Evolutionary conservation across 1,140 invertebrate species (phyloP), one percentile per base, ranked within the genome.

Genomic region (Cydia fagiglandana): DNA sequence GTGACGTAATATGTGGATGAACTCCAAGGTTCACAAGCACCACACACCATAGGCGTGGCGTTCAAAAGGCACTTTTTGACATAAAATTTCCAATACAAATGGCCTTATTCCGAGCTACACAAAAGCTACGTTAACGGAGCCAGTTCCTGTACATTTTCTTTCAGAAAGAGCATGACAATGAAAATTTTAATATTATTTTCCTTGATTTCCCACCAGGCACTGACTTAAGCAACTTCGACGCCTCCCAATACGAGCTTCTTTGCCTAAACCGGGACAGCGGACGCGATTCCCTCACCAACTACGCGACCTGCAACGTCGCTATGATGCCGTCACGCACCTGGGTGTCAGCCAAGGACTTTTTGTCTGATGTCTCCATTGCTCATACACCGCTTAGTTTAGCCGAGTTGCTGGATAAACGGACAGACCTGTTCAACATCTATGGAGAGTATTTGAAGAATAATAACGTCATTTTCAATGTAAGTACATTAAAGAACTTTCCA

Each of bases 371-470:
- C 0, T 92, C 92, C 0, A 91, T 92, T 66, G 90, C 90, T 0
- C 88, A 91, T 78, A 90, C 89, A 6, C 91, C 90, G n/a, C 75
- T 93, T 30, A 90, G 88, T 75, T 76, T 93, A 15, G 89, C 91
- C 1, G 73, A 91, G 66, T 75, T 92, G 17, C 64, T 91, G 13
- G 86, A 88, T 38, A 76, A 79, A 7, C 87, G 83, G 61, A 80
- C 68, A 2, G 90, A 92, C 24, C 75, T 93, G 17, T 92, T 93
- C 76, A 91, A 93, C 74, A 90, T 93, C 64, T 93, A 92, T 74
- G 92, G 91, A 56, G 91, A 93, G 78, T 93, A 89, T 79, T 84
- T 92, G 68, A 92, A 92, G 82, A 92, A 93, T 28, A 90, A 93
- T 76, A 91, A 93, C 76, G 86, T 93, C 50, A 91, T 93, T 64